Conservation (phyloP, 2,797 vertebrate genomes). For the Syngnathus acus region DNA sequence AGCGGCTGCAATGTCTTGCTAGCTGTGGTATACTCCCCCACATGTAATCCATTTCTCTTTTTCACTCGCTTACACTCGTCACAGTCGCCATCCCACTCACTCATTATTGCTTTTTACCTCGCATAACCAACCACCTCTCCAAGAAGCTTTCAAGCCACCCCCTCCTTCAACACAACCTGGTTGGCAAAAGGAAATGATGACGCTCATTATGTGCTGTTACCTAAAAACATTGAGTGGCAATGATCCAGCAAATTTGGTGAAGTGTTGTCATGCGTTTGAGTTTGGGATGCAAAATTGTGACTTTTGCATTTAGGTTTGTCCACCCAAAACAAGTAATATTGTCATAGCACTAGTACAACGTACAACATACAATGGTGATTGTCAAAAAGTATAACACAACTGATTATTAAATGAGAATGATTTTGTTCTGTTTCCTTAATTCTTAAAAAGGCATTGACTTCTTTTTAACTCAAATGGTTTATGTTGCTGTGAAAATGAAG, state of each 20-base stretch:
- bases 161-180: constrained; percentile 21
- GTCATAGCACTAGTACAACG: too few relatives aligned
- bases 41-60: constrained; percentile 40
- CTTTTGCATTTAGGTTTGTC: neutral
- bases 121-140: constrained; percentile 38
- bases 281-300: neutral
- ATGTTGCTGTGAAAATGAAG: too few relatives aligned
- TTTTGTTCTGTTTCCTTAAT: too few relatives aligned
- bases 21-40: constrained; percentile 46
- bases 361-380: too few relatives aligned
- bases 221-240: neutral
- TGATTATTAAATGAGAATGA: too few relatives aligned
- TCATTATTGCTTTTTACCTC: constrained; percentile 31
- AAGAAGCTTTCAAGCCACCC: constrained; percentile 40
- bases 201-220: neutral
- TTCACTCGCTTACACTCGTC: constrained; percentile 38
- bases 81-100: constrained; percentile 55
- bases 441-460: too few relatives aligned
- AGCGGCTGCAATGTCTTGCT: constrained; percentile 37
- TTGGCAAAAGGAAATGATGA: constrained; percentile 9
- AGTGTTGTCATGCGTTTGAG: neutral
- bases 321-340: neutral
- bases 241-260: neutral
- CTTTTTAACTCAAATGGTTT: too few relatives aligned
- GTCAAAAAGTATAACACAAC: too few relatives aligned